These are phyloP conservation scores for Hippoglossus hippoglossus DNA, from an alignment of 2,797 vertebrate species.

Conservation along the genomic window DNA sequence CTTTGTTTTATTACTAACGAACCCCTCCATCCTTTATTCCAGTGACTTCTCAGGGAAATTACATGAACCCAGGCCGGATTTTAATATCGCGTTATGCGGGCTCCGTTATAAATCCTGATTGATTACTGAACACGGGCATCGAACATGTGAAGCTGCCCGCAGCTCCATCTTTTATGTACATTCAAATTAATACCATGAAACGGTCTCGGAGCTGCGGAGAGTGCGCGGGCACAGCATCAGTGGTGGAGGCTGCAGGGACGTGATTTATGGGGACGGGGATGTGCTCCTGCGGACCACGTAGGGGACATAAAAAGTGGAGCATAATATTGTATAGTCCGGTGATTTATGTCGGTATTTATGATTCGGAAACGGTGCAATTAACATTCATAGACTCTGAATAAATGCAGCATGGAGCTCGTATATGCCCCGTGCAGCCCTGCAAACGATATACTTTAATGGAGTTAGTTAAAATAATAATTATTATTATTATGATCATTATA, in stretches of 20 bases:
- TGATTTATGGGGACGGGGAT: conserved; percentile 85
- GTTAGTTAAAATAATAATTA: conserved; percentile 26
- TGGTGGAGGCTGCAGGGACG: conserved; percentile 76
- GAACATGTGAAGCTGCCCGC: conserved; percentile 19
- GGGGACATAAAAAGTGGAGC: conserved; percentile 80
- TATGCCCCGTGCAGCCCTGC: conserved; percentile 36
- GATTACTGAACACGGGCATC: conserved; percentile 52
- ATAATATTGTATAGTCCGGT: conserved; percentile 81
- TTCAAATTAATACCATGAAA: conserved; percentile 74
- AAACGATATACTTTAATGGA: conserved; percentile 36
- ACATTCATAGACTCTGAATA: conserved; percentile 80
- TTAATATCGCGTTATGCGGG: conserved; percentile 50
- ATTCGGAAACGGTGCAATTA: conserved; percentile 85
- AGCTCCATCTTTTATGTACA: conserved; percentile 66
- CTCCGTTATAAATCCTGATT: conserved; percentile 53
- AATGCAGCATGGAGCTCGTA: conserved; percentile 55
- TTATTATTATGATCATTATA: conserved; percentile 33
- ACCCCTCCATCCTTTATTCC: conserved; percentile 28
- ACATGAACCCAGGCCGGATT: conserved; percentile 41
- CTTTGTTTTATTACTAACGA: conserved; percentile 31
- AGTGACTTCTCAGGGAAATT: conserved; percentile 45
- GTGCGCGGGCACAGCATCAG: conserved; percentile 81
- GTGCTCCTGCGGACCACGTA: conserved; percentile 77
- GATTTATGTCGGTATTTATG: conserved; percentile 86
- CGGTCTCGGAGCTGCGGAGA: conserved; percentile 74